A percentile compares a stretch with the other conserved stretches of the same genome.
Evolutionary conservation across 2,888 invertebrate genomes (phyloP).

Genomic region (Andrena trimmerana): DNA sequence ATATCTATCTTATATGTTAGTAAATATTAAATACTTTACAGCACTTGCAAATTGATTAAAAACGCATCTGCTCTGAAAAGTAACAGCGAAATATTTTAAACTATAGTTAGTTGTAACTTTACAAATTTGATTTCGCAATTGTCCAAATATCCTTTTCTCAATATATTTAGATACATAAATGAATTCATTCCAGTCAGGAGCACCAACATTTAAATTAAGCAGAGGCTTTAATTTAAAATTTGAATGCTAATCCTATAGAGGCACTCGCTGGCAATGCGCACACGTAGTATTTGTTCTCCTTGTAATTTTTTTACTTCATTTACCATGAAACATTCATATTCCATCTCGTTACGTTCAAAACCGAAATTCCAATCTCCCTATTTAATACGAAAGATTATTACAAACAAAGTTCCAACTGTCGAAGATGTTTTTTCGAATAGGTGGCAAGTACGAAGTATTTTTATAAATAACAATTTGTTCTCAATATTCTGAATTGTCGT

Average conservation of each 20-base stretch:
- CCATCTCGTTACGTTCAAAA: constrained; percentile 22
- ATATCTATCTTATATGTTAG: neutral
- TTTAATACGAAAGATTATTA: neutral
- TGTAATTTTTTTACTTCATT: constrained; percentile 59
- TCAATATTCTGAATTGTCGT: neutral
- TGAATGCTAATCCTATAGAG: constrained; percentile 74
- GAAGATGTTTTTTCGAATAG: neutral
- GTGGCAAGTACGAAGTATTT: neutral
- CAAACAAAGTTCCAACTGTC: neutral
- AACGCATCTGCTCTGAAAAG: neutral
- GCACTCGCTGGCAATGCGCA: constrained; percentile 82
- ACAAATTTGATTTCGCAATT: constrained; percentile 1
- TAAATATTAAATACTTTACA: neutral
- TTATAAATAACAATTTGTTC: neutral
- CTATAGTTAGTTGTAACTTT: neutral
- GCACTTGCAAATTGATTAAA: neutral
- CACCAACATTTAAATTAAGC: constrained; percentile 31
- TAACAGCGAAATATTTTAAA: constrained; percentile 16
- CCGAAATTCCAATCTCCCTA: neutral
- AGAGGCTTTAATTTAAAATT: constrained; percentile 51
- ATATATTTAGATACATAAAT: constrained; percentile 23
- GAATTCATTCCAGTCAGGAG: constrained; percentile 12
- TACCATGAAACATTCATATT: constrained; percentile 58
- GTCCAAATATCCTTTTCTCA: neutral
- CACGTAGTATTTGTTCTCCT: constrained; percentile 69